Evolutionary conservation across 2,888 invertebrate genomes (phyloP), one percentile per base, ranked within the genome.

Genomic region (Rhamnusium bicolor): DNA sequence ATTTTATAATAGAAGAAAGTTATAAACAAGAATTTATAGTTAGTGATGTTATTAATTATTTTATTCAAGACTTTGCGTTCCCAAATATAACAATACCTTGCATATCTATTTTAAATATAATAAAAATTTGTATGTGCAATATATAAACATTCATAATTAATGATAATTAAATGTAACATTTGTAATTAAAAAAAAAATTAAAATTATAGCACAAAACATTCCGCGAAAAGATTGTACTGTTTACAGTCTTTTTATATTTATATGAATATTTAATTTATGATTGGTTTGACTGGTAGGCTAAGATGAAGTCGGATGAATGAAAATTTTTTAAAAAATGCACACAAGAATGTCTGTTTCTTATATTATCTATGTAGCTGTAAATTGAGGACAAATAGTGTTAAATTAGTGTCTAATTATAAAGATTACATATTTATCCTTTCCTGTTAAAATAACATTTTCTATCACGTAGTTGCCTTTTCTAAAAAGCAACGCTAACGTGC

Each of bases 201-300:
- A 12, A 40, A 40, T 40, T 1, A 40, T 40, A 40, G 32, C 32
- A 40, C 40, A 40, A 40, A 40, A 40, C 40, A 40, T 40, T 40
- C 40, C 40, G 4, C 40, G 5, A 40, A 40, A n/a, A n/a, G 51
- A 18, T 18, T 51, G 51, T 51, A 18, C 19, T 1, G 2, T 51
- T 40, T 40, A 40, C 40, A 40, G 40, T 40, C 18, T 51, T 49
- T 46, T 49, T 51, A 51, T 51, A 51, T 19, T 51, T 51, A 18
- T 51, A 51, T 51, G 12, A 51, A 51, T 7, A 51, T 10, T 18
- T 51, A 51, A 18, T 51, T 51, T 51, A 51, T 51, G 51, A 51
- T 18, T 51, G 51, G 51, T 51, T 51, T 51, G 51, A 51, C 18
- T 19, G 40, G 40, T 40, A 40, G n/a, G 32, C 32, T 32, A 40